Percentiles rank a stretch among this genome's conserved stretches.
phyloP scores from a whole-genome alignment of 2,888 invertebrate species.

The Anthoptus insignis region DNA sequence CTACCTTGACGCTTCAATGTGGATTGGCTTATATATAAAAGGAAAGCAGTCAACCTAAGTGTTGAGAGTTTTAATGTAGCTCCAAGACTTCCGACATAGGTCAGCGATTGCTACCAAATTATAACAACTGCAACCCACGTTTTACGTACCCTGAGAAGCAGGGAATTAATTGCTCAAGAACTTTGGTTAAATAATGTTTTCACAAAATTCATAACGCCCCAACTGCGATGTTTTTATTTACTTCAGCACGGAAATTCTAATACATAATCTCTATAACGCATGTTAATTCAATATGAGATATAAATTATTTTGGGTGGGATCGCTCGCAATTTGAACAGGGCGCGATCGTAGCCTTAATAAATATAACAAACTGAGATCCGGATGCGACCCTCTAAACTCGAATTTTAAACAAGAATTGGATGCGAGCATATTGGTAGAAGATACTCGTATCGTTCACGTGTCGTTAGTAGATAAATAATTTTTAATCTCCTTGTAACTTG shows the following conservation, averaged over 20 bases:
- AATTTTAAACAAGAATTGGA: slow-evolving; percentile 59
- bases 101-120: too few species aligned
- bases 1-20: too few species aligned
- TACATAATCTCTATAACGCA: slow-evolving; percentile 11
- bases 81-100: too few species aligned
- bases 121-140: too few species aligned
- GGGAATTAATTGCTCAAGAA: too few species aligned
- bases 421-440: slow-evolving; percentile 46
- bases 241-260: not conserved
- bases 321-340: slow-evolving; percentile 24
- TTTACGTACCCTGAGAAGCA: too few species aligned
- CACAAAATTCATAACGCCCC: not conserved
- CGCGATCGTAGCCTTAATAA: slow-evolving; percentile 35
- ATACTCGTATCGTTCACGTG: not conserved
- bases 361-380: slow-evolving; percentile 44
- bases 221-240: not conserved
- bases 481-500: too few species aligned
- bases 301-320: slow-evolving; percentile 29
- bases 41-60: too few species aligned
- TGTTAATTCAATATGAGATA: slow-evolving; percentile 25
- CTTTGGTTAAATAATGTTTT: too few species aligned
- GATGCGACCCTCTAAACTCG: slow-evolving; percentile 37
- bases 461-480: too few species aligned
- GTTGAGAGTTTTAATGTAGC: too few species aligned
- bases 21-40: too few species aligned